A percentile compares a stretch with the other conserved stretches of the same genome.
phyloP scores from a whole-genome alignment of 2,888 invertebrate species.

The Cacoxenus indagator region DNA sequence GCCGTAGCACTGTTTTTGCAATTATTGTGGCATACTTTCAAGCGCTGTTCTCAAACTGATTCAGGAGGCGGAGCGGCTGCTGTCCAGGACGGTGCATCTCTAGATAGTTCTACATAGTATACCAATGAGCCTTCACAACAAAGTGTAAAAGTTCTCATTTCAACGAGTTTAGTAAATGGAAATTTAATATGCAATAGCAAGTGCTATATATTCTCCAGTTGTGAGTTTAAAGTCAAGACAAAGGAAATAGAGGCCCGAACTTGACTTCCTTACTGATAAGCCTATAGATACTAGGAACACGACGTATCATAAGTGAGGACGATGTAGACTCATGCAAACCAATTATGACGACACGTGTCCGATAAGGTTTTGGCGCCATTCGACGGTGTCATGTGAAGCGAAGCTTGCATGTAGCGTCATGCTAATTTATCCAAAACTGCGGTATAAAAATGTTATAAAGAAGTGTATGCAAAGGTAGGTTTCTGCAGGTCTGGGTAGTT shows the following conservation, averaged over 20 bases:
- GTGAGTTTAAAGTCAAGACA: neutral
- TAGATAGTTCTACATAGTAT: neutral
- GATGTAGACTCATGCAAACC: conserved; percentile 2
- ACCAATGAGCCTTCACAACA: neutral
- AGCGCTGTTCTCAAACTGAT: neutral
- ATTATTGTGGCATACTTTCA: neutral
- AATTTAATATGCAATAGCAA: conserved; percentile 1
- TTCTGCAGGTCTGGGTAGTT: too few species aligned
- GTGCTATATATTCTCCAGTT: conserved; percentile 6
- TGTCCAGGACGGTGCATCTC: neutral
- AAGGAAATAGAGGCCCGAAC: neutral
- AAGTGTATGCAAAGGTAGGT: neutral
- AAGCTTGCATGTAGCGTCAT: neutral
- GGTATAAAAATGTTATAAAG: neutral
- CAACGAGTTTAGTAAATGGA: too few species aligned
- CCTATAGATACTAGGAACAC: neutral
- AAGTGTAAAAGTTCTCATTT: too few species aligned
- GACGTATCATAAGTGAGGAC: neutral
- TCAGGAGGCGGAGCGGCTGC: neutral
- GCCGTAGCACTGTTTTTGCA: too few species aligned
- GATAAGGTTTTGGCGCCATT: conserved; percentile 55
- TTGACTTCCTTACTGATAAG: neutral
- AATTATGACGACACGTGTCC: conserved; percentile 35
- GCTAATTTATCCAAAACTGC: conserved; percentile 1
- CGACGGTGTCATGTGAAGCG: conserved; percentile 44